Evolutionary conservation across 2,797 vertebrate genomes (phyloP).

Genomic region (Trachops cirrhosus): DNA sequence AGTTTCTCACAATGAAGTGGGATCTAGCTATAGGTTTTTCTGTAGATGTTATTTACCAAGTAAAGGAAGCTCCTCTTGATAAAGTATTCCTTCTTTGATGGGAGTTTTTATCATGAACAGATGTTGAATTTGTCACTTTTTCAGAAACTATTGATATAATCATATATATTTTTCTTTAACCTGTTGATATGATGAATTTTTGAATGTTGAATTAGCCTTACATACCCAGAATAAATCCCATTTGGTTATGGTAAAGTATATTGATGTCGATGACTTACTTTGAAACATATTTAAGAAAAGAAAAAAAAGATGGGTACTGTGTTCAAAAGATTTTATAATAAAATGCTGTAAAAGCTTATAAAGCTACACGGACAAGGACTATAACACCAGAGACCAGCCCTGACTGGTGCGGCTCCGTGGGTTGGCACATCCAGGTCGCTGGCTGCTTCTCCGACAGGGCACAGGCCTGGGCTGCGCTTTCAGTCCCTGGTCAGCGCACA

Average conservation of each 20-base stretch:
- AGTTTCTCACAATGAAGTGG: background rate
- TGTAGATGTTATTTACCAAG: background rate
- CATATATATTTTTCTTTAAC: background rate
- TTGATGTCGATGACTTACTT: background rate
- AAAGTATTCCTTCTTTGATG: background rate
- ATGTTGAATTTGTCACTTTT: background rate
- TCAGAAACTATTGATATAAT: background rate
- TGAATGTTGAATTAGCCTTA: background rate
- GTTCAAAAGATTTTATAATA: conserved; percentile 27
- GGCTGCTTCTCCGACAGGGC: too few species aligned
- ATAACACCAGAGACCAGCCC: background rate
- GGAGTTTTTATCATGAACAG: background rate
- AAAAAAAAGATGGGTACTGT: background rate
- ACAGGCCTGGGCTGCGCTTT: too few species aligned
- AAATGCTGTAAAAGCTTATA: background rate
- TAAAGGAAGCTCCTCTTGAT: background rate
- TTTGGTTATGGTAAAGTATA: background rate
- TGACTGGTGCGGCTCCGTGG: background rate
- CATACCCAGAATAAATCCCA: background rate
- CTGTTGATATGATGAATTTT: background rate
- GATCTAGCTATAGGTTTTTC: background rate
- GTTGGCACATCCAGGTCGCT: too few species aligned
- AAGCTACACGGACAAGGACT: background rate
- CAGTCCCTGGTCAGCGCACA: too few species aligned
- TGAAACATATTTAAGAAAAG: background rate